Evolutionary conservation across 1,140 invertebrate genomes (phyloP), one percentile per base, ranked within the genome.

Genomic region (Caenorhabditis inopinata): DNA sequence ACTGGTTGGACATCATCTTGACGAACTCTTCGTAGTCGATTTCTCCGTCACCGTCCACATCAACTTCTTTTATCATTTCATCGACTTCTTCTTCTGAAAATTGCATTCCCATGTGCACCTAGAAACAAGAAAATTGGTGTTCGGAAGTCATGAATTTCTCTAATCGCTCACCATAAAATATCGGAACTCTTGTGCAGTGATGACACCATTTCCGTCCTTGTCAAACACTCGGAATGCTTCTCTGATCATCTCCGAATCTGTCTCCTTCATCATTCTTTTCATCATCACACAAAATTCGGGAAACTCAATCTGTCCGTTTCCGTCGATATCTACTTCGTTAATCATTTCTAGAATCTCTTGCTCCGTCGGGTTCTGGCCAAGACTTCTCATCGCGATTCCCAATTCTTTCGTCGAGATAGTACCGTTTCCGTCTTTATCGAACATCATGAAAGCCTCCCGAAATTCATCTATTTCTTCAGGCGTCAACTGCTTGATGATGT

Each of bases 321-420:
- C 96, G 48, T 88, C 87, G 23, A 85, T 95, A 91, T 98, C 97
- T 81, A 99, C 96, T 92, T 99, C 96, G 90, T 99, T 98, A 90
- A 99, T 98, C 96, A 99, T 98, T 90, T 98, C 96, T 90, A 98
- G 95, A 49, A 99, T 92, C 91, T 99, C 87, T 78, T 86, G 95
- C 91, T 99, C 96, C 87, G 96, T 98, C 87, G 96, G 96, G 91
- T 98, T 98, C 91, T 98, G 96, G 85, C 96, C 96, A 89, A 99
- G 92, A 79, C 95, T 97, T 87, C 96, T 91, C 94, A 98, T 96
- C 81, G 98, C 96, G 88, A 96, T 97, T 85, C 96, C 96, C 92
- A 98, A 92, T 92, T 98, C 96, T 92, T 98, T 97, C 89, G 96
- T 97, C 85, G 96, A 97, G 91, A 98, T 98, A 87, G 96, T 97